Evolutionary conservation across 2,888 invertebrate genomes (phyloP), one percentile per base, ranked within the genome.

Genomic region (Heteropelma amictum): DNA sequence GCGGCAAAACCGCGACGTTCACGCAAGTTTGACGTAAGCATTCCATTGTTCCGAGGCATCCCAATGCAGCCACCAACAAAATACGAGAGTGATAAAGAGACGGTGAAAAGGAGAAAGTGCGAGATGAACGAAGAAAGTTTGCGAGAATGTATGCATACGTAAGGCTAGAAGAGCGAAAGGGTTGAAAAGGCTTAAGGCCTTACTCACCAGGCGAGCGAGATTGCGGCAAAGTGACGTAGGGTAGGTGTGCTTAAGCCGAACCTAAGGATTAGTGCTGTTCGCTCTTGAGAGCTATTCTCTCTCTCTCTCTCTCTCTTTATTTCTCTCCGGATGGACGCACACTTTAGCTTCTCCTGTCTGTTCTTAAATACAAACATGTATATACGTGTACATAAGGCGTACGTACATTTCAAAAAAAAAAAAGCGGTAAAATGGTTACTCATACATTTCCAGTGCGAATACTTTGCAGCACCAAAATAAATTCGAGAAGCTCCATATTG

Each of bases 1-100:
- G 77, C 76, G 58, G 73, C 14, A 63, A 68, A 58, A 68, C 47
- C 54, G 61, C 45, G 53, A 49, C 35, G 51, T 54, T 73, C 68
- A 21, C 77, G 77, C 77, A 80, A 81, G 83, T 86, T 86, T 82
- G 84, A 85, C 84, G 81, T 85, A 82, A 86, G 85, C 84, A 82
- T 84, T 81, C 85, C 80, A 88, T 88, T 87, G 88, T 88, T 86
- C 86, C 79, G 78, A 68, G 77, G 79, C 79, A 81, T 86, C 84
- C 84, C 51, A 58, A 64, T 33, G 12, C 19, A 26, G 49, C 33
- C 49, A 54, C 35, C 21, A 35, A 17, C 21, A 21, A 49, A n/a
- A 23, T 35, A 26, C 21, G 64, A 69, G 76, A 58, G 70, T 70
- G 76, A 76, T 76, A 54, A 61, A 35, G 69, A 64, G 72, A 64